Evolutionary conservation across 2,797 vertebrate genomes (phyloP), one percentile per base, ranked within the genome.

Genomic region (Halcyon badia): DNA sequence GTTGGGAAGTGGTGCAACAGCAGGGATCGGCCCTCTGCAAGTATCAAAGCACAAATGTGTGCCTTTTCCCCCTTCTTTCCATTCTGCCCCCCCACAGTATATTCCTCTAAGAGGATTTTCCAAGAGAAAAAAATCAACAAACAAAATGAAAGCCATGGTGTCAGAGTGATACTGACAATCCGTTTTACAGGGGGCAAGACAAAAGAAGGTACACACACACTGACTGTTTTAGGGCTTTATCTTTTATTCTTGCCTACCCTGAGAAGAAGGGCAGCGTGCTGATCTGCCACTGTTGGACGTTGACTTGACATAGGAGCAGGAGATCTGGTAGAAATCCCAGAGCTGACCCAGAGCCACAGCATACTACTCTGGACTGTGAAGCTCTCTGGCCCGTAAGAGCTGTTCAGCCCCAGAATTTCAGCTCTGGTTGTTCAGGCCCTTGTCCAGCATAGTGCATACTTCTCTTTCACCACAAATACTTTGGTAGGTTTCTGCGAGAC

Each of bases 401-500:
- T 70, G 5, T 31, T 70, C 58, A 18, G 48, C 48, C 17, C 17
- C 54, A 56, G 51, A 15, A 14, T 48, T 89, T 66, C 1, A 1
- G 16, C 28, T 66, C 26, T 1, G 2, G 21, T 15, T 58, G 20
- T 25, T 75, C 64, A 70, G 71, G 44, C 25, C 22, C 42, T 76
- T 21, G 25, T 79, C 87, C 78, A 77, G 70, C 33, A 8, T 5
- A 44, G 28, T 6, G 41, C 14, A 8, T 52, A 11, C 51, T 68
- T 26, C 19, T 37, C 48, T 77, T 93, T 83, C 61, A 54, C 35
- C 56, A 35, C 39, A 85, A 60, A 60, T 31, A 26, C 46, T 66
- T 73, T 0, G 0, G 20, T n/a, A 68, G 28, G 14, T 37, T 93
- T 89, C 86, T 85, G 25, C 0, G 1, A 84, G 56, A 66, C 0